Conservation (phyloP, 64 coral and sea anemone species). For the Pachyseris speciosa region DNA sequence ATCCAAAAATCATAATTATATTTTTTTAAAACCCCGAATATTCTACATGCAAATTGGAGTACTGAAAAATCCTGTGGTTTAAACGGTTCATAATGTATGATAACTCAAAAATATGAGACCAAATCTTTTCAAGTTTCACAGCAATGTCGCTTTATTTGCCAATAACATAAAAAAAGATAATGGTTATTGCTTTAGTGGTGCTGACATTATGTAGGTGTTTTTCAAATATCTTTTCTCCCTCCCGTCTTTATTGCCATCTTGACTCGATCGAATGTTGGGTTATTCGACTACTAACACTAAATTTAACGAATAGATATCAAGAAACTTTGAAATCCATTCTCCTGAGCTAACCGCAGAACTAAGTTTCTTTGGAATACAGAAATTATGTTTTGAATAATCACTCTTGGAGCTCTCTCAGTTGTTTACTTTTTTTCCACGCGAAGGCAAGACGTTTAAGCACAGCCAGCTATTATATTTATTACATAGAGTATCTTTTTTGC, state of each 20-base stretch:
- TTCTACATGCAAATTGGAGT: background rate
- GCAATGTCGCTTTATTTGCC: no score
- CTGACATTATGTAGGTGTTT: no score
- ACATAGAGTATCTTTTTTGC: no score
- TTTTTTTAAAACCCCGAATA: background rate
- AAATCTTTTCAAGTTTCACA: no score
- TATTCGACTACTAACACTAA: background rate
- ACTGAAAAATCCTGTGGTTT: background rate
- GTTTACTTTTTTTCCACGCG: background rate
- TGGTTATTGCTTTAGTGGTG: no score
- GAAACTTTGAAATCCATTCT: background rate
- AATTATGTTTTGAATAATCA: background rate
- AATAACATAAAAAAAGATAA: no score
- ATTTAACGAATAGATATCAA: conserved; percentile 21
- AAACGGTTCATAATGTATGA: background rate
- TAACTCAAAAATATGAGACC: background rate
- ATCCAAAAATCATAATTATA: background rate
- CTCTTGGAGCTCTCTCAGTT: background rate
- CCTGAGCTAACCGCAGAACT: background rate
- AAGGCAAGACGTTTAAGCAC: no score
- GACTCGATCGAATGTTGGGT: no score
- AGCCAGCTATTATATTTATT: no score
- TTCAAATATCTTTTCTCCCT: no score
- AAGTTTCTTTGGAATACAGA: background rate
- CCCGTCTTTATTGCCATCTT: no score